Base-by-base conservation (phyloP, 2,797 vertebrate species). In the Esox lucius region DNA sequence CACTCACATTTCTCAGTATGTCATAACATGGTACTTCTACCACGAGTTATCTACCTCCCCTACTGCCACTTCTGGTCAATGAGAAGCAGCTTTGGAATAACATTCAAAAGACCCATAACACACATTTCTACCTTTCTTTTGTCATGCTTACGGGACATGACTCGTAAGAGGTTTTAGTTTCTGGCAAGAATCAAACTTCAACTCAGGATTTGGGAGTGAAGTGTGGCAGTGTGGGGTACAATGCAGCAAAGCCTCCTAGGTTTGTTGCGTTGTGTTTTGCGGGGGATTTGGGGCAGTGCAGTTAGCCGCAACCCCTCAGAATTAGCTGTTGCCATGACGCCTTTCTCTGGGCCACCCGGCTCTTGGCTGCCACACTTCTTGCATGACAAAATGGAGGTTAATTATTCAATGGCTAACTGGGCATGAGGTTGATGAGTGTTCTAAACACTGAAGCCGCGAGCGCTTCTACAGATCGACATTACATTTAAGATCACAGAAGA, bases 341-440 rank as follows among this genome's bases (percentile, higher is more conserved):
- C 68, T 56, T 31, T 49, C 49, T 9, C 49, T 59, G 17, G 26
- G 8, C 48, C 49, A 22, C 28, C 26, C 46, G 13, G 68, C 68
- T 28, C 26, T 56, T 56, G 51, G 26, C 70, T 71, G 70, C 70
- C 49, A 35, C 5, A 26, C 19, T 9, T 51, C 70, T 11, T 56
- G 9, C 4, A 0, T 71, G 17, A 71, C 17, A 71, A 71, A 71
- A 56, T 56, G 31, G 70, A 17, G 19, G 31, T 71, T 7, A 56
- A 56, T 69, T 69, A 69, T 69, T 69, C 46, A 69, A 69, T 9
- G 46, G 68, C 22, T 48, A 69, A 69, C 15, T 49, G 24, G 42
- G 39, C 24, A 48, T 49, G 68, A 24, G 42, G 68, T 49, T 48
- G 67, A 46, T 48, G 39, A 68, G 67, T n/a, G 12, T 69, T 28